phyloP scores from a whole-genome alignment of 1,140 invertebrate genomes.

The Homalodisca vitripennis region DNA sequence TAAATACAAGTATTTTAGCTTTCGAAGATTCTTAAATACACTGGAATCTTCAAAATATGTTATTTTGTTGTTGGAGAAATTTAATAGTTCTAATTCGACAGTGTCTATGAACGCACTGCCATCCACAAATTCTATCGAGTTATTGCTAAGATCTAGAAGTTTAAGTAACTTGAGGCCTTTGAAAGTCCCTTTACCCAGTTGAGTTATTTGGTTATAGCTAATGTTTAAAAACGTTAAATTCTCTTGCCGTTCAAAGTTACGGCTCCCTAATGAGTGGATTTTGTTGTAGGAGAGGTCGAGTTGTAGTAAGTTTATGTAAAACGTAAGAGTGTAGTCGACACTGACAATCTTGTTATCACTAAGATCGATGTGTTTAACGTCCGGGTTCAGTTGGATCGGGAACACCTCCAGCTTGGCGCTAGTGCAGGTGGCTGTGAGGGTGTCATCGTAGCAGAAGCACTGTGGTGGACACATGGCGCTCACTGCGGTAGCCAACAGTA shows the following conservation, averaged over 20 bases:
- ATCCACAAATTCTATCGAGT: constrained; percentile 71
- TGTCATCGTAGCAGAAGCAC: constrained; percentile 78
- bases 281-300: constrained; percentile 80
- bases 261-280: constrained; percentile 70
- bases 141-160: constrained; percentile 70
- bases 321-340: constrained; percentile 68
- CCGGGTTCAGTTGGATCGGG: constrained; percentile 85
- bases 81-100: constrained; percentile 64
- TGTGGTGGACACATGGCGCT: constrained; percentile 71
- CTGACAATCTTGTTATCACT: constrained; percentile 70
- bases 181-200: constrained; percentile 70
- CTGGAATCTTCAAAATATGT: constrained; percentile 66
- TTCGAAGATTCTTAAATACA: constrained; percentile 66
- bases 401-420: constrained; percentile 76
- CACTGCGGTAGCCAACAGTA: constrained; percentile 1
- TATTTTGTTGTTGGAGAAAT: constrained; percentile 74
- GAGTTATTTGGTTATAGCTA: constrained; percentile 69
- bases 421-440: constrained; percentile 69
- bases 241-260: constrained; percentile 75
- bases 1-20: constrained; percentile 65
- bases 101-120: constrained; percentile 69
- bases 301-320: constrained; percentile 74
- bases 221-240: constrained; percentile 70
- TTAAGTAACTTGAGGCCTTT: constrained; percentile 67
- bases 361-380: constrained; percentile 72